phyloP scores from a whole-genome alignment of 2,888 invertebrate species.

The Cordilura impudica region DNA sequence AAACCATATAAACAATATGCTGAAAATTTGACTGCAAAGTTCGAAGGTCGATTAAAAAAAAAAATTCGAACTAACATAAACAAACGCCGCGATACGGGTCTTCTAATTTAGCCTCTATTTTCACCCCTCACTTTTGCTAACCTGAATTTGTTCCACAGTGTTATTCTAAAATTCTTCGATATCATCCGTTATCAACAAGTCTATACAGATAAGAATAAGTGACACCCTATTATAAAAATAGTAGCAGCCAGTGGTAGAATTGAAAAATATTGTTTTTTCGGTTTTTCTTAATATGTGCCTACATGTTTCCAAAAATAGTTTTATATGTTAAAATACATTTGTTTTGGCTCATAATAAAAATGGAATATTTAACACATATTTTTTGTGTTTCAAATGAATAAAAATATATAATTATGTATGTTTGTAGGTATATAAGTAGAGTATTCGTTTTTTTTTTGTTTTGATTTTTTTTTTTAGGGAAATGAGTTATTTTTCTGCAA shows the following conservation, averaged over 20 bases:
- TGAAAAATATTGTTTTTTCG: conserved; percentile 7
- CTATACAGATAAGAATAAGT: no score
- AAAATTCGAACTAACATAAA: no score
- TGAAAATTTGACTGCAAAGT: no score
- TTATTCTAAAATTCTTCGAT: no score
- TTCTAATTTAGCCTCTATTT: no score
- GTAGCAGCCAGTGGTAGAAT: conserved; percentile 26
- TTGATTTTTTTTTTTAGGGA: not conserved
- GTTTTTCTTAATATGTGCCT: conserved; percentile 50
- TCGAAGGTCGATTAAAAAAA: no score
- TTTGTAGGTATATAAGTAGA: not conserved
- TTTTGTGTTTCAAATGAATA: conserved; percentile 19
- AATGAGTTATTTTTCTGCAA: not conserved
- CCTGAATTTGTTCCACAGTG: no score
- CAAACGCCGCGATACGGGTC: no score
- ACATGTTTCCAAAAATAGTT: conserved; percentile 66
- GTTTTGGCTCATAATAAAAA: conserved; percentile 49
- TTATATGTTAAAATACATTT: conserved; percentile 61
- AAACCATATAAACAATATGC: no score
- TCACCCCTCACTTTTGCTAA: no score
- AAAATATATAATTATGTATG: conserved; percentile 10
- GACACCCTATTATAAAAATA: conserved; percentile 3
- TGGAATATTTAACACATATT: conserved; percentile 45
- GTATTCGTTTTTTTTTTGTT: conserved; percentile 14
- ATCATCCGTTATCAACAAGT: no score